phyloP scores from a whole-genome alignment of 2,797 vertebrate genomes.

The Anniella stebbinsi region DNA sequence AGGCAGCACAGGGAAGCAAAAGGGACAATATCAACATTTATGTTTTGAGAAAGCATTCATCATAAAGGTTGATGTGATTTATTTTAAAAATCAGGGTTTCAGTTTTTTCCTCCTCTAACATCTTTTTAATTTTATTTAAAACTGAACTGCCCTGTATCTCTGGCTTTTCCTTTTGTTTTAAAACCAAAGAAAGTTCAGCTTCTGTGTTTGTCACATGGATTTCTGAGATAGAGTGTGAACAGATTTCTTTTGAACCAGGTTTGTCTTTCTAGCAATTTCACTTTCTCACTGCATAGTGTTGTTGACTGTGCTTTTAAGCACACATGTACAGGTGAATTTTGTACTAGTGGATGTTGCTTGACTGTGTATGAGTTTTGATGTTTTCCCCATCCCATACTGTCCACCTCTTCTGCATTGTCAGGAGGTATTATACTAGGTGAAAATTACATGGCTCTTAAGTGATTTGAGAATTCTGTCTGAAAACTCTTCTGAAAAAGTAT shows the following conservation, averaged over 20 bases:
- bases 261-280: conserved; percentile 73
- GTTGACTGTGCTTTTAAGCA: conserved; percentile 78
- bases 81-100: conserved; percentile 40
- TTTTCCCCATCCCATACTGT: conserved; percentile 36
- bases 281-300: conserved; percentile 74
- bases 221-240: conserved; percentile 68
- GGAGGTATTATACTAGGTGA: conserved; percentile 48
- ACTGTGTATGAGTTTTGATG: conserved; percentile 41
- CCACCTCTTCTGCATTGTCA: conserved; percentile 50
- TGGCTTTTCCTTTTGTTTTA: conserved; percentile 46
- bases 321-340: conserved; percentile 78
- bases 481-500: conserved; percentile 51
- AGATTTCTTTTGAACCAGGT: conserved; percentile 74
- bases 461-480: conserved; percentile 57
- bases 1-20: conserved; percentile 77
- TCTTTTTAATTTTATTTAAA: conserved; percentile 40
- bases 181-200: conserved; percentile 75
- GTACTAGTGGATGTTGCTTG: conserved; percentile 71
- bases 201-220: conserved; percentile 72
- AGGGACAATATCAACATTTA: conserved; percentile 77
- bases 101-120: conserved; percentile 26
- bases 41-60: conserved; percentile 73
- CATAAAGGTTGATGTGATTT: conserved; percentile 66
- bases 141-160: neutral
- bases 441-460: conserved; percentile 34